Base-by-base conservation (phyloP, 2,888 invertebrate species). In the Phyto melanocephala region DNA sequence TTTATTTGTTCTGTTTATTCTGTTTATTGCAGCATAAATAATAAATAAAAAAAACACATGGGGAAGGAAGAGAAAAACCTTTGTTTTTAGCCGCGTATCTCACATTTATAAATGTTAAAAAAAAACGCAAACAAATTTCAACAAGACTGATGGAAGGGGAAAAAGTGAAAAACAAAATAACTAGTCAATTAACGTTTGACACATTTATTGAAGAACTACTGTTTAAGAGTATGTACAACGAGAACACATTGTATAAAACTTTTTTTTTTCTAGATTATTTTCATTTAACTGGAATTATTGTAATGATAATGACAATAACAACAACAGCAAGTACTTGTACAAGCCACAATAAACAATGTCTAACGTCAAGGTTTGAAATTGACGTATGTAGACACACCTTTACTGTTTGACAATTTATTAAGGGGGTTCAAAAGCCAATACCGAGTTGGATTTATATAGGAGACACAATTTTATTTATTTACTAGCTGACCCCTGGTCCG, bases 201-300 rank as follows among this genome's bases (percentile, higher is more conserved):
- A 85, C 68, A 80, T 84, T 84, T 84, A 84, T 85, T 76, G 67
- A 67, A 62, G 67, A 85, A 85, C 85, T 85, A 85, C 85, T 83
- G 85, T 85, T 85, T 79, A 54, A 77, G 56, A 50, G 50, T 62
- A n/a, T 60, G 40, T 60, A 50, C 20, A 5, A 37, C 20, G 17
- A 35, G 0, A 15, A n/a, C 17, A 47, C 11, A 20, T 54, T 24
- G 22, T 47, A 47, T 28, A 28, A 6, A 22, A 58, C 17, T 7
- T 52, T 52, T 40, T 71, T 33, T 17, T 28, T 10, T 15, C 35
- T 45, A 45, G 0, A n/a, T 65, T 65, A 13, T 67, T 67, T 13
- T 20, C 2, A 17, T 42, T 63, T 75, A 33, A 28, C 58, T 22
- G 22, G 20, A 60, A 60, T 67, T 52, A 52, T 74, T 70, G 42